These are phyloP conservation scores for Cyprinella venusta DNA, from an alignment of 2,797 vertebrate species.

Conservation along the genomic window DNA sequence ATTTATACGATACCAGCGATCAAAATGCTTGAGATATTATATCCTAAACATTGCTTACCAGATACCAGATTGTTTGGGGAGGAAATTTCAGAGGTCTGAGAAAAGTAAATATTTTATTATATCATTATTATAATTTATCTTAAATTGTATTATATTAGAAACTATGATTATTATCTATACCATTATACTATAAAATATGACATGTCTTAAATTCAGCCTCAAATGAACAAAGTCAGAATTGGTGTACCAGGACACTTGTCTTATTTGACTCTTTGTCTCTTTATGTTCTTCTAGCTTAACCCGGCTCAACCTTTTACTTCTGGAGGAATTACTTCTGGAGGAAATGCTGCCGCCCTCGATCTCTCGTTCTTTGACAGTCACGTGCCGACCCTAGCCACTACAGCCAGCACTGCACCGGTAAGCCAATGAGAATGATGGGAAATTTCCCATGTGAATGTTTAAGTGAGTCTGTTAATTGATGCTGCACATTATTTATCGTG, in stretches of 20 bases:
- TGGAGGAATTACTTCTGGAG: slow-evolving; percentile 65
- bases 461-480: neutral
- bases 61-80: neutral
- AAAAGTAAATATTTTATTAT: neutral
- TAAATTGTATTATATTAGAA: neutral
- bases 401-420: slow-evolving; percentile 72
- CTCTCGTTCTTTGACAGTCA: slow-evolving; percentile 78
- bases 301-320: slow-evolving; percentile 55
- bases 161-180: neutral
- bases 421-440: neutral
- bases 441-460: neutral
- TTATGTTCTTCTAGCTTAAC: slow-evolving; percentile 39
- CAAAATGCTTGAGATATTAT: neutral
- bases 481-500: neutral
- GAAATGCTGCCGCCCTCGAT: slow-evolving; percentile 68
- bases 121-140: neutral
- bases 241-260: neutral
- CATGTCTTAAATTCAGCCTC: neutral
- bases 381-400: slow-evolving; percentile 64
- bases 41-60: neutral
- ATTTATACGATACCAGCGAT: neutral
- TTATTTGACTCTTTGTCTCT: neutral
- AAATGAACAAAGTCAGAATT: neutral
- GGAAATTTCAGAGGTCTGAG: neutral
- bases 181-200: neutral